phyloP scores from a whole-genome alignment of 1,140 invertebrate genomes.

The Pseudomyrmex gracilis region DNA sequence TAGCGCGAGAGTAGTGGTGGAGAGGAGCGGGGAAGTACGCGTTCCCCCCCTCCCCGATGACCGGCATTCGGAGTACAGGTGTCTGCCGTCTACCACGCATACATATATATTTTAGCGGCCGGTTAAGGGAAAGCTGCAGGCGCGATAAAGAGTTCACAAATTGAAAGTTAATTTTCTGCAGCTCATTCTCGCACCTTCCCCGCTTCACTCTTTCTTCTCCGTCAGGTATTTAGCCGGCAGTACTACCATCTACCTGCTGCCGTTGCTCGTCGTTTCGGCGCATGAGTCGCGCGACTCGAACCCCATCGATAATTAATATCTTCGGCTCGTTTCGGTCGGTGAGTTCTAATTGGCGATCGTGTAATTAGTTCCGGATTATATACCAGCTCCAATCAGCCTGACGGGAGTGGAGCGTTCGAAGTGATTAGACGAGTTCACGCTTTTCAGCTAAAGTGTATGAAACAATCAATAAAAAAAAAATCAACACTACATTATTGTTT shows the following conservation, averaged over 20 bases:
- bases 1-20: conserved; percentile 38
- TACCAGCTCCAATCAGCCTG: conserved; percentile 70
- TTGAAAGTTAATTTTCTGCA: conserved; percentile 74
- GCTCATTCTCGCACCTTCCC: conserved; percentile 43
- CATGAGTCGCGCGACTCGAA: conserved; percentile 46
- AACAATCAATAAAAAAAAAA: background rate
- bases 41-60: conserved; percentile 34
- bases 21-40: background rate
- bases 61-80: conserved; percentile 61
- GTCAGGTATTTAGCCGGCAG: conserved; percentile 42
- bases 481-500: too few relatives aligned
- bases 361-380: conserved; percentile 83
- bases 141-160: conserved; percentile 61
- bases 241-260: conserved; percentile 12
- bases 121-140: conserved; percentile 46
- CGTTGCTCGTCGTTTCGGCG: conserved; percentile 38
- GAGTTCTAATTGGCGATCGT: conserved; percentile 80
- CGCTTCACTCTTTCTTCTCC: conserved; percentile 23
- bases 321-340: conserved; percentile 75
- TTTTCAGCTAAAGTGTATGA: conserved; percentile 18
- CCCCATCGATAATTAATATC: conserved; percentile 83
- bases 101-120: background rate
- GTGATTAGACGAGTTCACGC: conserved; percentile 42
- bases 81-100: conserved; percentile 35
- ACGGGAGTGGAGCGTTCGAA: conserved; percentile 1